Conservation (phyloP, 2,113 vertebrate genomes). For the Antidorcas marsupialis region DNA sequence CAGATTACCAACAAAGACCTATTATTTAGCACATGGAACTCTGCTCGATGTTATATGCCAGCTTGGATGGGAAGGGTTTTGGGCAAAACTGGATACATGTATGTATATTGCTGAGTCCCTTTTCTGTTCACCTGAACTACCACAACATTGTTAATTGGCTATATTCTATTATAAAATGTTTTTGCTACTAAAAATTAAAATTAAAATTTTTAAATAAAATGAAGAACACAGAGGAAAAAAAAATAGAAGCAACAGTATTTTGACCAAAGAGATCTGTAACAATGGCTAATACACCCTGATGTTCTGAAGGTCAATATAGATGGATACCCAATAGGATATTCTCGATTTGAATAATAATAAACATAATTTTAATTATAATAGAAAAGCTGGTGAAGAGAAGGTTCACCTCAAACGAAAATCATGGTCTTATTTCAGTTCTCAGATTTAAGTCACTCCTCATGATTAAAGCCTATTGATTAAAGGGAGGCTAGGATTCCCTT, state of each 20-base stretch:
- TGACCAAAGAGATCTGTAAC: not conserved
- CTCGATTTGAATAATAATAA: not conserved
- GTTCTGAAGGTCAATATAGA: not conserved
- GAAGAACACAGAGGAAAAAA: not conserved
- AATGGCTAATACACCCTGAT: not conserved
- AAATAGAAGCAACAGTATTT: not conserved
- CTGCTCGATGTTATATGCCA: not conserved
- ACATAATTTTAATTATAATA: not conserved
- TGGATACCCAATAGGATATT: not conserved
- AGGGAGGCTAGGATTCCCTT: not conserved
- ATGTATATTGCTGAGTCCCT: not conserved
- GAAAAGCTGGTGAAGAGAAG: not conserved
- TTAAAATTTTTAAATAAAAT: not conserved
- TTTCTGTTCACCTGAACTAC: not conserved
- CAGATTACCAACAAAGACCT: not conserved
- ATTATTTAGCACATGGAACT: not conserved
- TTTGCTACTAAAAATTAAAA: not conserved
- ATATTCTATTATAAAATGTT: not conserved
- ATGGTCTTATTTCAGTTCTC: not conserved
- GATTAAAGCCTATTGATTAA: not conserved
- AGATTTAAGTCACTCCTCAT: not conserved
- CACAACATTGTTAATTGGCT: not conserved
- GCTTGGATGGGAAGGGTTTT: not conserved
- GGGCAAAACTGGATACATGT: not conserved
- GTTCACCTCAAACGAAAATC: not conserved